Evolutionary conservation across 2,113 vertebrate genomes (phyloP), one percentile per base, ranked within the genome.

Genomic region (Sprattus sprattus): DNA sequence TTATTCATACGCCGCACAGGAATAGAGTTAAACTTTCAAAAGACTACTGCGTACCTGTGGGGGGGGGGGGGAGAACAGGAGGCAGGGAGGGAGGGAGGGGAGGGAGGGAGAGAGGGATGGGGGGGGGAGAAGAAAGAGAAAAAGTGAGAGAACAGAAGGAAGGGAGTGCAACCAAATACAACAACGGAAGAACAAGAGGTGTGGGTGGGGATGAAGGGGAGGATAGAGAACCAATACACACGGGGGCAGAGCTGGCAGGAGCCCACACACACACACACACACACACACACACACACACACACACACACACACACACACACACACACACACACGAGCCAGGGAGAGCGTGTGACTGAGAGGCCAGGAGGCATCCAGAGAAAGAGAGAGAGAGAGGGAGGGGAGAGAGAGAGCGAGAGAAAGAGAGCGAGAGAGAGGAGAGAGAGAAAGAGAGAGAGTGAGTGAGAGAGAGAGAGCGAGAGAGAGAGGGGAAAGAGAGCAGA

Each of bases 1-100:
- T 96, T 96, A 96, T 95, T 95, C 96, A 95, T 96, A 94, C 95
- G 90, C 92, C 94, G 93, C 94, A 81, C 91, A 94, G 95, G 93
- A 95, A 95, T 95, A 95, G 89, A 94, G 93, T 90, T 94, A 91
- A 94, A 95, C 93, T 95, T 95, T 94, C 93, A 95, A 78, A 94
- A 92, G 80, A 60, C 84, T 86, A 88, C 91, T 90, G 92, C 85
- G 90, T 89, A 94, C 93, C 93, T 94, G 91, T 90, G 90, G 85
- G 84, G 85, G 54, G 45, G 64, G 90, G 85, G 84, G 85, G 54
- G 45, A 54, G 39, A 39, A 39, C 28, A 52, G 47, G 39, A 86
- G 85, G 50, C 91, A 10, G 81, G 78, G 80, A 86, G 85, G 83
- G 85, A 64, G 85, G 44, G 84, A 78, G 82, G 75, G 50, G 91